These are phyloP conservation scores for Caenorhabditis zanzibari DNA, from an alignment of 2,888 invertebrate species.

Conservation along the genomic window DNA sequence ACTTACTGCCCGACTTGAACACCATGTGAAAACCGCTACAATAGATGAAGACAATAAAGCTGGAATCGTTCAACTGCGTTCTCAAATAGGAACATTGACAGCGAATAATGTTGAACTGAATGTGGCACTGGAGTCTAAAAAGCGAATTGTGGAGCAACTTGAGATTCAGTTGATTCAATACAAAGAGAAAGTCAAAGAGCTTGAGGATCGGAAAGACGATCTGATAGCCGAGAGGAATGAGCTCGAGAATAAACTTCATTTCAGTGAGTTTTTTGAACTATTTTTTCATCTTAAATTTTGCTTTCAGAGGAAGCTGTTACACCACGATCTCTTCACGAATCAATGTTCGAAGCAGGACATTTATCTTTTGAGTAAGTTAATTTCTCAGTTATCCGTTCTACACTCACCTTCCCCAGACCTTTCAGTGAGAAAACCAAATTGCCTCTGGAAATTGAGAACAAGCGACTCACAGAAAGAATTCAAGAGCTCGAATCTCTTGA, in stretches of 20 bases:
- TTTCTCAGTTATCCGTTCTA: neutral
- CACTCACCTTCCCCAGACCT: conserved; percentile 22
- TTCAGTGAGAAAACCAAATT: conserved; percentile 49
- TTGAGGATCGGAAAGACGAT: conserved; percentile 54
- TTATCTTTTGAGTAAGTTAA: conserved; percentile 54
- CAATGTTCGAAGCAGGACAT: conserved; percentile 56
- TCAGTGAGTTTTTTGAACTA: conserved; percentile 21
- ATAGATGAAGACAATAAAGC: conserved; percentile 48
- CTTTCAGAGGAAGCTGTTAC: conserved; percentile 42
- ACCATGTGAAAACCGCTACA: conserved; percentile 56
- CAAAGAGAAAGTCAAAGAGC: conserved; percentile 48
- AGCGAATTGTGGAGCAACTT: conserved; percentile 16
- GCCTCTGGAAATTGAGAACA: conserved; percentile 60
- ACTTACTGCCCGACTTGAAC: conserved; percentile 45
- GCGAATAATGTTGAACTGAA: conserved; percentile 23
- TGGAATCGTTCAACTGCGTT: conserved; percentile 33
- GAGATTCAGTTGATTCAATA: conserved; percentile 47
- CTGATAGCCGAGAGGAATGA: conserved; percentile 43
- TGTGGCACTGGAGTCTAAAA: conserved; percentile 23
- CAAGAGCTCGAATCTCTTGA: conserved; percentile 60
- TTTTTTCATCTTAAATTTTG: neutral
- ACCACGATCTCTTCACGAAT: conserved; percentile 57
- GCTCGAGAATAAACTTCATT: conserved; percentile 44
- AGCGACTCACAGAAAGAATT: conserved; percentile 52
- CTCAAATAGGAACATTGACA: conserved; percentile 44